phyloP scores from a whole-genome alignment of 2,797 vertebrate genomes.

The Trichosurus vulpecula region DNA sequence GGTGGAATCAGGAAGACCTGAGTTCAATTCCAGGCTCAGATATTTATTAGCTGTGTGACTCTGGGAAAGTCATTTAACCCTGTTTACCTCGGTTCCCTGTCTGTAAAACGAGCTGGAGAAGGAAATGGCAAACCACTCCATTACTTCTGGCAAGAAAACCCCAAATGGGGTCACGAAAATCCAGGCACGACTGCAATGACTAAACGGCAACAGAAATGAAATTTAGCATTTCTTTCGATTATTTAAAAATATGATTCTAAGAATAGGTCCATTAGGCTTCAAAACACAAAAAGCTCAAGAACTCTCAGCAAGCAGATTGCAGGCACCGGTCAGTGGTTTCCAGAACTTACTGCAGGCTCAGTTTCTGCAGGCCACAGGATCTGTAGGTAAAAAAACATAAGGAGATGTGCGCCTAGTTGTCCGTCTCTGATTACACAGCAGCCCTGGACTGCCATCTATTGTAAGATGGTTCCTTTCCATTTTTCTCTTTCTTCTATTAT shows the following conservation, averaged over 20 bases:
- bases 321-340: neutral
- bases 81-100: too few relatives aligned
- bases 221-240: neutral
- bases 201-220: neutral
- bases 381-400: neutral
- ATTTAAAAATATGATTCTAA: neutral
- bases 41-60: neutral
- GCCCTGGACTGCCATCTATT: constrained; percentile 48
- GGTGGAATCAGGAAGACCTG: neutral
- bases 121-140: neutral
- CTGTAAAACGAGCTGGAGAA: too few relatives aligned
- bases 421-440: neutral
- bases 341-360: neutral
- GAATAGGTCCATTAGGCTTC: neutral
- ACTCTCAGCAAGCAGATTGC: neutral
- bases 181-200: neutral
- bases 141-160: neutral
- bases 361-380: neutral
- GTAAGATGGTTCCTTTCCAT: neutral
- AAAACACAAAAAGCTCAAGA: neutral
- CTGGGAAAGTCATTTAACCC: neutral
- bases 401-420: neutral
- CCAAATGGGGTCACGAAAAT: neutral
- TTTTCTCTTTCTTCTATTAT: neutral
- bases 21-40: neutral